Evolutionary conservation across 2,113 vertebrate species (phyloP).

Genomic region (Hemiprocne comata): DNA sequence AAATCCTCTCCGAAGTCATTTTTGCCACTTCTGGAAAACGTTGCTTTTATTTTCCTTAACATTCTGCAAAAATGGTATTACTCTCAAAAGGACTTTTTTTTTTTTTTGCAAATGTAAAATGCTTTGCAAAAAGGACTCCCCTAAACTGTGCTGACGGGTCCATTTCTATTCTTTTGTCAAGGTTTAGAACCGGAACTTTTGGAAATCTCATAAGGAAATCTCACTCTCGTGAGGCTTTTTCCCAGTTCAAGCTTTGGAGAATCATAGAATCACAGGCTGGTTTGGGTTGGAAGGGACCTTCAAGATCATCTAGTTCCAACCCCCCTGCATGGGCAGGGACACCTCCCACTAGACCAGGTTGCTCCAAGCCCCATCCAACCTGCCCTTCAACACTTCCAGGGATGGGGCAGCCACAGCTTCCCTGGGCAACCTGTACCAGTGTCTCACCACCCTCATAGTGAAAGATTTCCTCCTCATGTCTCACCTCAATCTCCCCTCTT

Average conservation of each 20-base stretch:
- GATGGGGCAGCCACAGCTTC: no score
- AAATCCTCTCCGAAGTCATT: not conserved
- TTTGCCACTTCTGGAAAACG: not conserved
- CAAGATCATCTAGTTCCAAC: no score
- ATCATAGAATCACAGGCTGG: no score
- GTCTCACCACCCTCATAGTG: no score
- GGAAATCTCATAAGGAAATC: not conserved
- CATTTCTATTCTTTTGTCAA: not conserved
- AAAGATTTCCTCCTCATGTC: no score
- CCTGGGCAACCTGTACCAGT: no score
- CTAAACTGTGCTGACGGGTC: not conserved
- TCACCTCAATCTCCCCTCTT: no score
- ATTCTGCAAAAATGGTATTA: not conserved
- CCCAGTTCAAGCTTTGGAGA: not conserved
- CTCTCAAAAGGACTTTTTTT: not conserved
- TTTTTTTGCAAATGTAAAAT: not conserved
- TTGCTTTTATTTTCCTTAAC: not conserved
- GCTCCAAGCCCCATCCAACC: no score
- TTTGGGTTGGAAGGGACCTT: no score
- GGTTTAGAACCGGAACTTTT: not conserved
- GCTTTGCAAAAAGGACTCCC: not conserved
- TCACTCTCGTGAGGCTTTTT: rapidly evolving
- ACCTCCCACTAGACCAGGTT: no score
- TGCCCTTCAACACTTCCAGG: no score
- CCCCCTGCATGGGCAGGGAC: no score